Evolutionary conservation across 2,113 vertebrate genomes (phyloP).

Genomic region (Stigmatopora argus): DNA sequence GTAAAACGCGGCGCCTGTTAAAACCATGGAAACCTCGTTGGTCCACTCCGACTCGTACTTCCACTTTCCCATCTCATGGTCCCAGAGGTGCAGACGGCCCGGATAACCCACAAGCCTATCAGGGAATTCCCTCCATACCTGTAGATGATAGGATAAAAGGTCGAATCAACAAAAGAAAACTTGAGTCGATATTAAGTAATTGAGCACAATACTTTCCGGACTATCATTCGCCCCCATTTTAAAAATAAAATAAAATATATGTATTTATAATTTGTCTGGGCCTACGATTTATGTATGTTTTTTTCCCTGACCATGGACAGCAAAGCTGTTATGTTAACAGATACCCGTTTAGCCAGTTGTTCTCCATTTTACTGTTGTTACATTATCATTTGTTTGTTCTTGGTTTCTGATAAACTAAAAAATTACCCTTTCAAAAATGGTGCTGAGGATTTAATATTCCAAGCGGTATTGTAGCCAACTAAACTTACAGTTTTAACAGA

Average conservation of each 20-base stretch:
- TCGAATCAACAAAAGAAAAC: background rate
- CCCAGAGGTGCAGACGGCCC: slow-evolving; percentile 94
- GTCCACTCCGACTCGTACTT: slow-evolving; percentile 99
- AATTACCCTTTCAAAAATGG: too few species aligned
- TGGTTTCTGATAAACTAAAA: too few species aligned
- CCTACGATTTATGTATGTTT: too few species aligned
- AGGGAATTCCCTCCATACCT: slow-evolving; percentile 97
- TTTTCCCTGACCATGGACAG: too few species aligned
- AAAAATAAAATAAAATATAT: too few species aligned
- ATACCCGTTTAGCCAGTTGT: too few species aligned
- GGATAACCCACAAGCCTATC: slow-evolving; percentile 95
- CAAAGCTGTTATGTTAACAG: too few species aligned
- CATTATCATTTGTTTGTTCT: too few species aligned
- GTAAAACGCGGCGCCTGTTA: slow-evolving; percentile 96
- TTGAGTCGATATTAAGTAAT: background rate
- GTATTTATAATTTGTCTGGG: too few species aligned
- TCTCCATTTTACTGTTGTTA: too few species aligned
- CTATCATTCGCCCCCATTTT: too few species aligned
- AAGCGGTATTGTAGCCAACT: background rate
- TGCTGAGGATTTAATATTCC: background rate
- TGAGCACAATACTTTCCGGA: too few species aligned
- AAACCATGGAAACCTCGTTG: slow-evolving; percentile 98
- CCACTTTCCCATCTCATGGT: slow-evolving; percentile 98
- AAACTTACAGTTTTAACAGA: background rate
- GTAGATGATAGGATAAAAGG: slow-evolving; percentile 13